Percentiles rank a stretch among this genome's conserved stretches.
phyloP scores from a whole-genome alignment of 2,888 invertebrate genomes.

The Tricholauxania praeusta region DNA sequence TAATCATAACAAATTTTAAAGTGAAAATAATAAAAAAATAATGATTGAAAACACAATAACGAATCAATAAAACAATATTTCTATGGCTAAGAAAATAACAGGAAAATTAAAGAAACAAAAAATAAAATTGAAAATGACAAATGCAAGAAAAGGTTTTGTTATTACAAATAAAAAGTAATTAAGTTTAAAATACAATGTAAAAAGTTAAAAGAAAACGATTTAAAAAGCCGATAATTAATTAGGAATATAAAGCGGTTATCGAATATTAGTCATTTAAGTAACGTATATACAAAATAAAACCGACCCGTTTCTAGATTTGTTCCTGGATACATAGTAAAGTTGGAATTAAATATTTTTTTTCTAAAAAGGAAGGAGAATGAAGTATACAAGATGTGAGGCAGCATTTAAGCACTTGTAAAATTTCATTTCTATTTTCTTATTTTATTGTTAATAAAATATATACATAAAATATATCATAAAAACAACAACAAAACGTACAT shows the following conservation, averaged over 20 bases:
- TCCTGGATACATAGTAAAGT: conserved; percentile 39
- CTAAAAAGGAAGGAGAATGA: not conserved
- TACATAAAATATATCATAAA: conserved; percentile 38
- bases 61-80: conserved; percentile 20
- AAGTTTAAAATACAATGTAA: conserved; percentile 34
- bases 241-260: conserved; percentile 26
- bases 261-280: conserved; percentile 28
- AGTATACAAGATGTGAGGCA: conserved; percentile 12
- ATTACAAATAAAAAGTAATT: conserved; percentile 41
- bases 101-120: not conserved
- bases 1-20: conserved; percentile 6
- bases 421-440: conserved; percentile 7
- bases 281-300: not conserved
- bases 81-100: not conserved
- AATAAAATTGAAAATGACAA: not conserved
- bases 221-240: conserved; percentile 26
- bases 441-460: conserved; percentile 9
- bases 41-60: conserved; percentile 25
- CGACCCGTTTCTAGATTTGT: conserved; percentile 36
- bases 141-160: conserved; percentile 41
- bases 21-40: conserved; percentile 28
- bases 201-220: conserved; percentile 27
- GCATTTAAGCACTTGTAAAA: not conserved
- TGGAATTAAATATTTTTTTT: not conserved
- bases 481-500: not conserved